Conservation (phyloP, 2,113 vertebrate genomes). For the Cyprinus carpio region DNA sequence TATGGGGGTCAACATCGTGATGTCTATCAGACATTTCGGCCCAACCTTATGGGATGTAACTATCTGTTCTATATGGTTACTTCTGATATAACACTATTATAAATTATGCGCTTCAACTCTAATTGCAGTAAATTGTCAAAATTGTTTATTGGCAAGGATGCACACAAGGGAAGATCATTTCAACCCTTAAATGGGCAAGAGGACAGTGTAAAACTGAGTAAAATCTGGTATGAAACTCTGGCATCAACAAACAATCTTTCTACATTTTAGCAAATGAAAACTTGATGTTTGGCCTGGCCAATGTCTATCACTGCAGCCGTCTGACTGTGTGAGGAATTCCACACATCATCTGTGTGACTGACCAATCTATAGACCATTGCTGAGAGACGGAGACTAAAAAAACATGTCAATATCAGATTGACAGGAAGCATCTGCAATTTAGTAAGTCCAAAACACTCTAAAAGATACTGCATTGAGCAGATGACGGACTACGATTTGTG, state of each 20-base stretch:
- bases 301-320: background rate
- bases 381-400: background rate
- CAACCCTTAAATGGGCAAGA: background rate
- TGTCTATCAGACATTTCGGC: no score
- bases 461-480: conserved; percentile 8
- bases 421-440: conserved; percentile 31
- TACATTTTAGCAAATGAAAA: background rate
- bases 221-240: background rate
- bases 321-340: background rate
- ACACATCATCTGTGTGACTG: conserved; percentile 9
- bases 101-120: background rate
- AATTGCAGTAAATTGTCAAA: background rate
- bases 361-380: conserved; percentile 8
- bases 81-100: background rate
- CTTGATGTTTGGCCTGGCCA: background rate
- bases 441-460: background rate
- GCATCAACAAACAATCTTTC: background rate
- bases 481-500: conserved; percentile 5
- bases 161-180: background rate
- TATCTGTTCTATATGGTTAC: background rate
- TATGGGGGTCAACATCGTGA: no score
- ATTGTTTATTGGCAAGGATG: background rate
- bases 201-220: background rate
- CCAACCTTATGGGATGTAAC: background rate
- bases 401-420: conserved; percentile 21